Conservation (phyloP, 2,797 vertebrate genomes). For the Cyclura pinguis region DNA sequence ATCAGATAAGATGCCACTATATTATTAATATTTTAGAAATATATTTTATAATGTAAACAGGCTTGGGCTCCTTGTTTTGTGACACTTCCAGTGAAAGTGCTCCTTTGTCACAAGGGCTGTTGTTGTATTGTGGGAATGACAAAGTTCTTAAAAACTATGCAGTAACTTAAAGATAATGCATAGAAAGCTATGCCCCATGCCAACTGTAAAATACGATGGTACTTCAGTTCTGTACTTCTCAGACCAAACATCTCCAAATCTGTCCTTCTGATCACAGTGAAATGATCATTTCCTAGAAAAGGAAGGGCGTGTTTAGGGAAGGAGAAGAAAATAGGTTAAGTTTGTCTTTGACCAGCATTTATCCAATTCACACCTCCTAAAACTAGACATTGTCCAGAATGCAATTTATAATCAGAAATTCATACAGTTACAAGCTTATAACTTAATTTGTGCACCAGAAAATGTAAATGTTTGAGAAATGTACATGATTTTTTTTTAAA, state of each 20-base stretch:
- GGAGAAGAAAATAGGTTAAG: no score
- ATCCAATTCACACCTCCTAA: no score
- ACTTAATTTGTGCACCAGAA: no score
- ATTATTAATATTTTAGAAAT: no score
- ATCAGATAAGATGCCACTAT: no score
- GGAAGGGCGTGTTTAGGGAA: no score
- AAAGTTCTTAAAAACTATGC: not conserved
- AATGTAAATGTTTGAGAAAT: no score
- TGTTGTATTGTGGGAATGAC: not conserved
- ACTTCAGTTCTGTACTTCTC: not conserved
- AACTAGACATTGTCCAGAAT: no score
- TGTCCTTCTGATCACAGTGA: not conserved
- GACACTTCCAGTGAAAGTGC: not conserved
- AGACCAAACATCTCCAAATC: not conserved
- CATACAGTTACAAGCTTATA: no score
- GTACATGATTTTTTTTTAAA: no score
- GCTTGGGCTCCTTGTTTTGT: not conserved
- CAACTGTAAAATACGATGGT: not conserved
- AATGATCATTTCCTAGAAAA: not conserved
- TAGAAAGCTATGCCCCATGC: not conserved
- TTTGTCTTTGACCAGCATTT: no score
- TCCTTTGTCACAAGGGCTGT: not conserved
- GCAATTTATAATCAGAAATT: no score
- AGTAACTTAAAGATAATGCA: not conserved
- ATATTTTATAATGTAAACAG: not conserved